These are phyloP conservation scores for Argyrosomus regius DNA, from an alignment of 2,797 vertebrate genomes.

Conservation along the genomic window DNA sequence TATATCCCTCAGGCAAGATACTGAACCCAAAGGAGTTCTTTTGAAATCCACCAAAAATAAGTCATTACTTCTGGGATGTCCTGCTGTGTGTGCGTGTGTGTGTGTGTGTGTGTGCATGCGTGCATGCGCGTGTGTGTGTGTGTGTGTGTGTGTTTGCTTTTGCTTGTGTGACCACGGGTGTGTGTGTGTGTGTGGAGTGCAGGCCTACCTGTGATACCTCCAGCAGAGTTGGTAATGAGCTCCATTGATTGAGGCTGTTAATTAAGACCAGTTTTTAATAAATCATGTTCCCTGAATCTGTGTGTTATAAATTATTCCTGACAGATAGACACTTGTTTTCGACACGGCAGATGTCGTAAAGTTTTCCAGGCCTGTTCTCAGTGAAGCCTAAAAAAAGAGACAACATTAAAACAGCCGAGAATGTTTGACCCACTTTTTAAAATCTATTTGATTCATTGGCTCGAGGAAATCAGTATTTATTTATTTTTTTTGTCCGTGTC, in stretches of 20 bases:
- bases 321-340: slow-evolving; percentile 67
- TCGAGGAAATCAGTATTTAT: too few relatives aligned
- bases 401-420: background rate
- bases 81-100: slow-evolving; percentile 27
- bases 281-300: slow-evolving; percentile 75
- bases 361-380: slow-evolving; percentile 29
- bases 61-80: slow-evolving; percentile 31
- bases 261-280: slow-evolving; percentile 80
- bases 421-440: background rate
- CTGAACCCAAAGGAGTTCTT: slow-evolving; percentile 46
- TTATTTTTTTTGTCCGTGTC: background rate
- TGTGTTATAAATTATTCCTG: slow-evolving; percentile 77
- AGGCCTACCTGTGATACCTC: slow-evolving; percentile 66
- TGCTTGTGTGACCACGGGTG: background rate
- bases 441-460: background rate
- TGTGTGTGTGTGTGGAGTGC: background rate
- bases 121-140: background rate
- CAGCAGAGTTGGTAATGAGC: slow-evolving; percentile 75
- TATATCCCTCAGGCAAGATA: slow-evolving; percentile 22
- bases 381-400: background rate
- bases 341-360: slow-evolving; percentile 53
- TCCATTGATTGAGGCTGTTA: slow-evolving; percentile 75
- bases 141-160: background rate
- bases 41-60: slow-evolving; percentile 57
- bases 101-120: background rate